These are phyloP conservation scores for Sitobion miscanthi DNA, from an alignment of 1,140 invertebrate species.

Conservation along the genomic window DNA sequence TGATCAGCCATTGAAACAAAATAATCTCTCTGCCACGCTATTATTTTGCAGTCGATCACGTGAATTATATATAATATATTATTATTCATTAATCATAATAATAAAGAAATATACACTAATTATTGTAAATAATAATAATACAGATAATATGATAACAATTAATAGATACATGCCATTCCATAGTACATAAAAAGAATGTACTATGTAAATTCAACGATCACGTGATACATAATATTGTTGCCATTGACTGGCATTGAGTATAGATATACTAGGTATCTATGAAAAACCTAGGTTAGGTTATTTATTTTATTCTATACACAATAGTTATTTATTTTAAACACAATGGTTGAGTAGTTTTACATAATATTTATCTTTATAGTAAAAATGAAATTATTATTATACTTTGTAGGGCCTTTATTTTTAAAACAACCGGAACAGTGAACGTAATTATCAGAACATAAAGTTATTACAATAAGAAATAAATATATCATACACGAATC, in stretches of 20 bases:
- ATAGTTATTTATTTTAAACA: too few species aligned
- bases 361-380: background rate
- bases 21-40: background rate
- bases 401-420: background rate
- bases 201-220: background rate
- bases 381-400: background rate
- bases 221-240: background rate
- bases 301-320: too few species aligned
- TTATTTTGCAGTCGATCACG: background rate
- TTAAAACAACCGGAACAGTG: background rate
- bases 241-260: background rate
- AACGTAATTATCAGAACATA: background rate
- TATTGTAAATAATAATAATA: background rate
- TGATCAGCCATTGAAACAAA: background rate
- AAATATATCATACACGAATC: background rate
- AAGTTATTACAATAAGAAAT: background rate
- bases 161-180: background rate
- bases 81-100: background rate
- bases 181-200: background rate
- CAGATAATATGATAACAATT: background rate
- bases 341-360: background rate
- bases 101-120: background rate
- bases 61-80: background rate
- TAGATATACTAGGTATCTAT: background rate
- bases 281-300: too few species aligned